A percentile compares a stretch with the other conserved stretches of the same genome.
These are phyloP conservation scores for Ceratosolen fusciceps DNA, from an alignment of 1,140 invertebrate genomes.

Conservation along the genomic window DNA sequence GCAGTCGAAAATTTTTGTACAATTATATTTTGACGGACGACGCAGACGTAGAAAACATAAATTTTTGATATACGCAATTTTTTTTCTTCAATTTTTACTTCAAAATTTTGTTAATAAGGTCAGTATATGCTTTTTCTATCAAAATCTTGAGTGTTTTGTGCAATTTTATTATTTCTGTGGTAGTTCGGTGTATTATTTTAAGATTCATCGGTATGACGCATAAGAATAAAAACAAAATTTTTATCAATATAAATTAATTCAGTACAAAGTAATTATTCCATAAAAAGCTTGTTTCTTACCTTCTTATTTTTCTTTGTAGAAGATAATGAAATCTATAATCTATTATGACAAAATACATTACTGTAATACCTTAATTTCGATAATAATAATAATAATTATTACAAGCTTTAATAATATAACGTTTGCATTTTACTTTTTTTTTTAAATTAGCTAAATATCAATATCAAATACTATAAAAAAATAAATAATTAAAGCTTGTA, in stretches of 20 bases:
- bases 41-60: conserved; percentile 7
- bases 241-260: background rate
- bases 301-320: conserved; percentile 9
- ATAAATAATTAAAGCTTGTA: background rate
- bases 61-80: conserved; percentile 24
- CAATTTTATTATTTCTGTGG: conserved; percentile 36
- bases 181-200: conserved; percentile 8
- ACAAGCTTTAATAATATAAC: background rate
- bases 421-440: background rate
- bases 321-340: background rate
- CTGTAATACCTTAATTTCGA: background rate
- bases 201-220: background rate
- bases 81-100: conserved; percentile 30
- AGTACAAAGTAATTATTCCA: background rate
- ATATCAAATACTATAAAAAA: background rate
- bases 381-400: conserved; percentile 18
- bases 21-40: conserved; percentile 27
- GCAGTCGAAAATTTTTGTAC: background rate
- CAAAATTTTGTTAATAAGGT: conserved; percentile 36
- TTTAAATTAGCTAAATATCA: background rate
- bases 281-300: conserved; percentile 14
- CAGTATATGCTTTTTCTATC: conserved; percentile 40
- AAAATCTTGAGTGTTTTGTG: conserved; percentile 41
- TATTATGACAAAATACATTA: background rate
- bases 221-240: background rate